Evolutionary conservation across 2,113 vertebrate species (phyloP), one percentile per base, ranked within the genome.

Genomic region (Rhabdornis inornatus): DNA sequence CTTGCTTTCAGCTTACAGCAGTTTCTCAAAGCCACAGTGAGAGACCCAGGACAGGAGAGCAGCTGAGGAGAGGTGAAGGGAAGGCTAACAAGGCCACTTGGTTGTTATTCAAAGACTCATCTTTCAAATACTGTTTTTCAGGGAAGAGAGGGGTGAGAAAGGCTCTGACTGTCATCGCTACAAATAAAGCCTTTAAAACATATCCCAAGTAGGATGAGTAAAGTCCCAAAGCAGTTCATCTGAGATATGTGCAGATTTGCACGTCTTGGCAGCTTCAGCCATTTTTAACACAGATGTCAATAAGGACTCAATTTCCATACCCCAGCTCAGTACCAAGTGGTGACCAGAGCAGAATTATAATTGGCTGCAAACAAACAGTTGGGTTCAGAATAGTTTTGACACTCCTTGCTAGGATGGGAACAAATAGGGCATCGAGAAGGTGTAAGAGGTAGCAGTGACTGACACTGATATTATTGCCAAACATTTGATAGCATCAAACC

Each of bases 121-220:
- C 59, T 80, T 93, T 83, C 68, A 92, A 94, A 77, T 71, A 45
- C 40, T 80, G 8, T 87, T 91, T 97, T 83, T 68, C 49, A 72
- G 61, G 28, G 25, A 90, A 78, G 28, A 90, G 59, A 72, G 23
- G 24, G 14, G 55, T 90, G 92, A 90, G 68, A 94, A 92, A 90
- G 70, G 10, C 47, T 94, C 33, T 87, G 45, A 53, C 69, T 79
- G 60, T 37, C 85, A 66, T 47, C 0, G 1, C 71, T 88, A 61
- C 92, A 90, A 91, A 83, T 76, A 96, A 96, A 92, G 22, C 23
- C 45, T 86, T 92, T 76, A 77, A 80, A 95, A 50, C 17, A 59
- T 42, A 65, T 21, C 55, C 33, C 50, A 80, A 80, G 56, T 15
- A 66, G 52, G 37, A 77, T 45, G 40, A 72, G 77, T 63, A 65